Percentiles rank a stretch among this genome's conserved stretches.
These are phyloP conservation scores for Oriolus oriolus DNA, from an alignment of 2,113 vertebrate species.

Conservation along the genomic window DNA sequence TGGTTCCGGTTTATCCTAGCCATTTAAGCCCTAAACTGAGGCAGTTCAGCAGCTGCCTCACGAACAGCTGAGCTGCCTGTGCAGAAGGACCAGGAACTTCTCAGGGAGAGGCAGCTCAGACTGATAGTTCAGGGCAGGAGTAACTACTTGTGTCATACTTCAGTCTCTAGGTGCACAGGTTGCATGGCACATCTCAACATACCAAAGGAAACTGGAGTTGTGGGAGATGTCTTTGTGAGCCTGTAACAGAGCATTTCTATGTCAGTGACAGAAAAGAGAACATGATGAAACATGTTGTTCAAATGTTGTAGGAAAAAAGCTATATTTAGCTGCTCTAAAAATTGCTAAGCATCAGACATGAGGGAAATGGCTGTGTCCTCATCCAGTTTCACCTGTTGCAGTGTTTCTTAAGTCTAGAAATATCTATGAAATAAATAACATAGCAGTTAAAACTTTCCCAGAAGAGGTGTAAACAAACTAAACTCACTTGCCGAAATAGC, in stretches of 20 bases:
- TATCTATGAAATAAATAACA: neutral
- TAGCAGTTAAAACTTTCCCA: slow-evolving; percentile 5
- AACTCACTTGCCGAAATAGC: neutral
- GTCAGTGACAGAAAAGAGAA: neutral
- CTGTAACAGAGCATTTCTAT: neutral
- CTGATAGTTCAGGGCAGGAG: neutral
- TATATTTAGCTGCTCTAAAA: slow-evolving; percentile 58
- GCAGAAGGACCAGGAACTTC: neutral
- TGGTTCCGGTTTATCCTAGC: slow-evolving; percentile 18
- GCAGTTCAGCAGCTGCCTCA: slow-evolving; percentile 30
- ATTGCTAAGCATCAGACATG: neutral
- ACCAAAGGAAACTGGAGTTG: neutral
- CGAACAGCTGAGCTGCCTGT: neutral
- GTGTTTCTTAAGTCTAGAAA: neutral
- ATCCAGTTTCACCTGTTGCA: slow-evolving; percentile 21
- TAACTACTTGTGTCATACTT: neutral
- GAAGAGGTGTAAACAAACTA: slow-evolving; percentile 13
- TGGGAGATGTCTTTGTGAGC: neutral
- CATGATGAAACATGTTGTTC: neutral
- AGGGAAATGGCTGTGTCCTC: neutral
- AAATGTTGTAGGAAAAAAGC: slow-evolving; percentile 3
- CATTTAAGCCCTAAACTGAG: neutral
- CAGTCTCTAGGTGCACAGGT: neutral
- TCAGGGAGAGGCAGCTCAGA: neutral
- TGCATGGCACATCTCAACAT: fast-evolving